A percentile compares a stretch with the other conserved stretches of the same genome.
Conservation (phyloP, 2,113 vertebrate species). For the Solenodon paradoxus region DNA sequence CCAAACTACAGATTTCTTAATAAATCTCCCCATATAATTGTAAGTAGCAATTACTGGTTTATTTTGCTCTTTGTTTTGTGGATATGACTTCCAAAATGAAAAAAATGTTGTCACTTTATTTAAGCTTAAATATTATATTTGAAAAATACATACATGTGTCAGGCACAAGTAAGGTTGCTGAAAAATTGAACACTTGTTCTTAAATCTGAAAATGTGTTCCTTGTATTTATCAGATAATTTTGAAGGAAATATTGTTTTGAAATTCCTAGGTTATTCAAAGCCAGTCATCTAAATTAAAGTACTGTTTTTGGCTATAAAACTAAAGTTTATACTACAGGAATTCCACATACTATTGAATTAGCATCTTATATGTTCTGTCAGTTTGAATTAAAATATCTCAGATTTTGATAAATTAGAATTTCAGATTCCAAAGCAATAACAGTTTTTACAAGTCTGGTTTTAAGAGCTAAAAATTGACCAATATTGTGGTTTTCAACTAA, state of each 20-base stretch:
- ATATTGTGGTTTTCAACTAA: neutral
- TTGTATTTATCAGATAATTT: constrained; percentile 26
- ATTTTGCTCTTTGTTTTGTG: neutral
- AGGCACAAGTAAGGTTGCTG: neutral
- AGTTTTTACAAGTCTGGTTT: constrained; percentile 40
- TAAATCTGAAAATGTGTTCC: constrained; percentile 31
- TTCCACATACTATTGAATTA: constrained; percentile 15
- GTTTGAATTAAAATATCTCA: constrained; percentile 49
- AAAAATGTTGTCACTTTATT: neutral
- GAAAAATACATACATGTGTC: neutral
- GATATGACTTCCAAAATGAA: neutral
- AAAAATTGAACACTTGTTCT: neutral
- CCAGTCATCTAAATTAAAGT: constrained; percentile 42
- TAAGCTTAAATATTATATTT: constrained; percentile 5
- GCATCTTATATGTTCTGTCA: constrained; percentile 41
- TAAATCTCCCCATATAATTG: neutral
- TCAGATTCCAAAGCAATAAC: constrained; percentile 48
- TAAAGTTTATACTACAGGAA: constrained; percentile 17
- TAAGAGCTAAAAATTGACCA: constrained; percentile 25
- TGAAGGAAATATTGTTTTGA: constrained; percentile 33
- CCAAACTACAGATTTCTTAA: neutral
- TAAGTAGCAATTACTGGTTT: neutral
- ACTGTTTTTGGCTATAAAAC: constrained; percentile 18
- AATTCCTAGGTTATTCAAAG: constrained; percentile 36
- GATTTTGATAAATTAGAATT: constrained; percentile 62